Evolutionary conservation across 1,140 invertebrate species (phyloP).

Genomic region (Drosophila micromelanica): DNA sequence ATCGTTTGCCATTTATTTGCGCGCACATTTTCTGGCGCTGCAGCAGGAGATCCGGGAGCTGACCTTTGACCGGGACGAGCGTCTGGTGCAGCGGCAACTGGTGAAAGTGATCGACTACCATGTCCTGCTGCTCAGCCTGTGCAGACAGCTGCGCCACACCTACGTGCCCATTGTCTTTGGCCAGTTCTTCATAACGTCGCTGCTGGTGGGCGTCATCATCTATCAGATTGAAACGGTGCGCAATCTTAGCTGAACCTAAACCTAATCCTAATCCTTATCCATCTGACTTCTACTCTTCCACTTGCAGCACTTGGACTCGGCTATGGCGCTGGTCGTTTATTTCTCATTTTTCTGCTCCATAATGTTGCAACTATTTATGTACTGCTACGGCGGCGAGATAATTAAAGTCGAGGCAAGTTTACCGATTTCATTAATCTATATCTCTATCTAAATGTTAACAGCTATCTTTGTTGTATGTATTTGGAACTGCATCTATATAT

Average conservation of each 20-base stretch:
- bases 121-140: constrained; percentile 47
- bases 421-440: no score
- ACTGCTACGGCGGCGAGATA: constrained; percentile 78
- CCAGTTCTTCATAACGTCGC: constrained; percentile 76
- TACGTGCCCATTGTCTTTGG: constrained; percentile 74
- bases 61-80: constrained; percentile 14
- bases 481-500: not conserved
- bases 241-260: no score
- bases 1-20: constrained; percentile 72
- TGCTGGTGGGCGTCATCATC: constrained; percentile 80
- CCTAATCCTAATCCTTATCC: no score
- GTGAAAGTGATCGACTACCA: constrained; percentile 57
- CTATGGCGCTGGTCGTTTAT: constrained; percentile 63
- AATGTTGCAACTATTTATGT: constrained; percentile 76
- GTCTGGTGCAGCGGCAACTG: constrained; percentile 26
- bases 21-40: constrained; percentile 70
- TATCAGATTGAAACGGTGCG: constrained; percentile 73
- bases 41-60: constrained; percentile 48
- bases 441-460: no score
- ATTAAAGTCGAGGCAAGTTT: constrained; percentile 68
- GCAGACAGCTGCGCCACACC: constrained; percentile 47
- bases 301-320: constrained; percentile 64
- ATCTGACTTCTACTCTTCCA: not conserved
- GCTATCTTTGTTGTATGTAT: no score
- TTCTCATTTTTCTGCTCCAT: constrained; percentile 70